Evolutionary conservation across 2,888 invertebrate genomes (phyloP).

Genomic region (Drosophila paramelanica): DNA sequence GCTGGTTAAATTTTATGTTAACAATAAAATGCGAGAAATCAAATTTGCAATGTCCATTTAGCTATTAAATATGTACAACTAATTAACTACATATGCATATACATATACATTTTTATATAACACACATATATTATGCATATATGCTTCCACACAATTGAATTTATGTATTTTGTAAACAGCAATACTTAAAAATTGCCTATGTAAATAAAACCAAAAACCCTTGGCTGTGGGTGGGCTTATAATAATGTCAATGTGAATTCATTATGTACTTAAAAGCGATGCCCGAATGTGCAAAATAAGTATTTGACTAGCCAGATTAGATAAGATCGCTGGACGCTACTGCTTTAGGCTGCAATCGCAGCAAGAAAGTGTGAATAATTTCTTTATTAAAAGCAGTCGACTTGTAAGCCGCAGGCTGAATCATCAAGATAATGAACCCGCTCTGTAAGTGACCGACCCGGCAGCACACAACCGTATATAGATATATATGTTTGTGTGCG

Average conservation of each 20-base stretch:
- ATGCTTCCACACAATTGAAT: constrained; percentile 68
- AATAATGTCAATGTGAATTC: constrained; percentile 26
- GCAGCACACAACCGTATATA: background rate
- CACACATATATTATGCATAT: constrained; percentile 41
- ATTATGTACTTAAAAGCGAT: constrained; percentile 1
- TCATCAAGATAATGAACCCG: constrained; percentile 58
- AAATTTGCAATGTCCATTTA: constrained; percentile 44
- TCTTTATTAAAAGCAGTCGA: constrained; percentile 41
- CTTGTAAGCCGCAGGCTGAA: constrained; percentile 45
- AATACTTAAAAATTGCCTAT: constrained; percentile 59
- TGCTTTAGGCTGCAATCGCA: constrained; percentile 8
- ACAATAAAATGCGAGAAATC: constrained; percentile 32
- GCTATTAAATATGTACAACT: constrained; percentile 39
- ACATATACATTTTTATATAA: constrained; percentile 37
- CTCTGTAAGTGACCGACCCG: constrained; percentile 28
- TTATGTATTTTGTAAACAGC: constrained; percentile 61
- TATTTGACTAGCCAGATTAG: constrained; percentile 46
- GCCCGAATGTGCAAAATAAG: background rate
- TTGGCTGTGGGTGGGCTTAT: constrained; percentile 64
- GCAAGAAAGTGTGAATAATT: constrained; percentile 69
- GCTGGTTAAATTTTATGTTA: constrained; percentile 52
- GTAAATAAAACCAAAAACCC: constrained; percentile 67
- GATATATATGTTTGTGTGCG: background rate
- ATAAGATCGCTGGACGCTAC: constrained; percentile 27
- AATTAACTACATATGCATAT: background rate